A percentile compares a stretch with the other conserved stretches of the same genome.
phyloP scores from a whole-genome alignment of 2,797 vertebrate species.

The Tamandua tetradactyla region DNA sequence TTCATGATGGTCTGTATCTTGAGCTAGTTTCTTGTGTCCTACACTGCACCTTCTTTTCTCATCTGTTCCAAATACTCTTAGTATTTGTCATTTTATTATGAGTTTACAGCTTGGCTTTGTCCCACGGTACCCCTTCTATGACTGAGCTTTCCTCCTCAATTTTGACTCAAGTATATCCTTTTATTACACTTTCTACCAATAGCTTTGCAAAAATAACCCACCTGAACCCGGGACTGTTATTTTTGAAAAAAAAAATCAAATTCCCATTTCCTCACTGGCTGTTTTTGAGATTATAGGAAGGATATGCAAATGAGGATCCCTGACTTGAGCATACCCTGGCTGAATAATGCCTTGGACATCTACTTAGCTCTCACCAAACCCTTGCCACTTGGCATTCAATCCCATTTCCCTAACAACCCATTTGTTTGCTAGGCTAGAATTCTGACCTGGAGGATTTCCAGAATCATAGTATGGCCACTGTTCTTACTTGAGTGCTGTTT shows the following conservation, averaged over 20 bases:
- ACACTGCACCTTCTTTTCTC: not conserved
- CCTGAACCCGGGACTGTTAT: not conserved
- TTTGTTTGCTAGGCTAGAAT: not conserved
- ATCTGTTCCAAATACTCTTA: not conserved
- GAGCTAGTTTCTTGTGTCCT: not conserved
- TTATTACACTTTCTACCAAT: not conserved
- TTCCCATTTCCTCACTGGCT: not conserved
- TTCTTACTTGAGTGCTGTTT: not conserved
- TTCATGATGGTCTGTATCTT: not conserved
- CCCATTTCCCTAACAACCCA: not conserved
- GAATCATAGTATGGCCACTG: not conserved
- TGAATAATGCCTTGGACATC: not conserved
- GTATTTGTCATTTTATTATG: not conserved
- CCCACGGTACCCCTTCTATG: not conserved
- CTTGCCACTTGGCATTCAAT: not conserved
- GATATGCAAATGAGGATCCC: not conserved
- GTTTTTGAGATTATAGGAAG: not conserved
- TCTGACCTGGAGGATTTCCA: not conserved
- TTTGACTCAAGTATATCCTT: not conserved
- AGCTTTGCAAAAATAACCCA: not conserved
- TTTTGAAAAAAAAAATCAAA: not conserved
- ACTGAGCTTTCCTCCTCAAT: not conserved
- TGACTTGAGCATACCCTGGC: not conserved
- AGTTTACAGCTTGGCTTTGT: not conserved
- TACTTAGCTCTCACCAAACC: not conserved